phyloP scores from a whole-genome alignment of 2,113 vertebrate species.

The Percina caprodes region DNA sequence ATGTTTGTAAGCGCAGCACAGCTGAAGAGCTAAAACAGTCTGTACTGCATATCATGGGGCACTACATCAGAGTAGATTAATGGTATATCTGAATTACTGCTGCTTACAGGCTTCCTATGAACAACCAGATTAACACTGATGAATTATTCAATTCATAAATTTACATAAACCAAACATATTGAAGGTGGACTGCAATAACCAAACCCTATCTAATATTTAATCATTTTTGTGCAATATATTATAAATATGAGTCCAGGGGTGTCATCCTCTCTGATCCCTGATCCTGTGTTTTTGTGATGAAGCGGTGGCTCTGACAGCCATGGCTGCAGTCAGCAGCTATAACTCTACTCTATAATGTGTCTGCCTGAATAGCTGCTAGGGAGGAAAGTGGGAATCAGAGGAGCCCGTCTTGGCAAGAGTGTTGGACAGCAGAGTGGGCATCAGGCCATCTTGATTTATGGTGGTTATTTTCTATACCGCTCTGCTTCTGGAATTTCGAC shows the following conservation, averaged over 20 bases:
- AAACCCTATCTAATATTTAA: not conserved
- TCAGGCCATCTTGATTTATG: slow-evolving; percentile 64
- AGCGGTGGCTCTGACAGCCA: slow-evolving; percentile 31
- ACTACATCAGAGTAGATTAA: not conserved
- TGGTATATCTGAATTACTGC: slow-evolving; percentile 9
- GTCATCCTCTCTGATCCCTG: not conserved
- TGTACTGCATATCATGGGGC: not conserved
- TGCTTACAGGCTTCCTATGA: not conserved
- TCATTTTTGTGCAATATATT: slow-evolving; percentile 5
- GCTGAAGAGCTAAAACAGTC: not conserved
- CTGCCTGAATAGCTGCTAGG: slow-evolving; percentile 30
- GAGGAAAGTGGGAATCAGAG: slow-evolving; percentile 60
- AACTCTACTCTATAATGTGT: slow-evolving; percentile 39
- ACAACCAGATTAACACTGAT: not conserved
- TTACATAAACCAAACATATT: not conserved
- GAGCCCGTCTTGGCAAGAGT: slow-evolving; percentile 40
- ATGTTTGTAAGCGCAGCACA: too few species aligned
- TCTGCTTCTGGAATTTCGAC: slow-evolving; percentile 29
- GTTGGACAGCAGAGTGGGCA: slow-evolving; percentile 51
- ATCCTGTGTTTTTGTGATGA: slow-evolving; percentile 39
- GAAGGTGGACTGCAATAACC: not conserved
- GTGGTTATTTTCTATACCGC: slow-evolving; percentile 54
- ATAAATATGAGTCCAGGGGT: not conserved
- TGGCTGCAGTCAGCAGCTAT: slow-evolving; percentile 45
- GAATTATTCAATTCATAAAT: slow-evolving; percentile 5